Base-by-base conservation (phyloP, 1,140 invertebrate genomes). In the Eueides isabella region DNA sequence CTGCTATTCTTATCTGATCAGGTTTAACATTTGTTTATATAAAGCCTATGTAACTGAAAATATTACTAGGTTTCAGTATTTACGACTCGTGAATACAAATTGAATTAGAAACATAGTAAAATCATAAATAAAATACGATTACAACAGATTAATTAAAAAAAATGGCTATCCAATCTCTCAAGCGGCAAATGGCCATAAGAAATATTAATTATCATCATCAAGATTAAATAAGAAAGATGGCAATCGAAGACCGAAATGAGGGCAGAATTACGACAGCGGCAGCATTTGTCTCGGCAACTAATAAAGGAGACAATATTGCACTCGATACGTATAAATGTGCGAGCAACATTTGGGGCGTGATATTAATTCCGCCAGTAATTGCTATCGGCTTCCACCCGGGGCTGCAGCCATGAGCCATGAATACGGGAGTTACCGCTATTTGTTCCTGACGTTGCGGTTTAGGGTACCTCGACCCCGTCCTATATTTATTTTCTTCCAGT, bases 261-360 rank as follows among this genome's bases (percentile, higher is more conserved):
- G 85, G 83, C 84, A 87, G 83, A 86, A 90, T 89, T 92, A 91
- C 88, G 90, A 89, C 84, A 79, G 82, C 75, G 86, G 80, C 84
- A 85, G 84, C 89, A 92, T 92, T 93, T 92, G 89, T 92, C 88
- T 85, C 86, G 83, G 86, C 85, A 85, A 93, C 91, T 92, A 93
- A 93, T 93, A 93, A 92, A 90, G 87, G 90, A 92, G 91, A 92
- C 91, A 92, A 91, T 93, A 93, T 93, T 93, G 91, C 91, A 93
- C 86, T 92, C 90, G 86, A 93, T 93, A 92, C 87, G 89, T 92
- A 93, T 93, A 93, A 92, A 93, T 91, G 88, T 89, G 89, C 86
- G 85, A 87, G 90, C 80, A 92, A 90, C 88, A 93, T 92, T 93
- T 91, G 91, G 90, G 88, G 90, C 89, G 86, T 87, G 88, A 91